Evolutionary conservation across 2,888 invertebrate species (phyloP).

Genomic region (Cataglyphis cursor): DNA sequence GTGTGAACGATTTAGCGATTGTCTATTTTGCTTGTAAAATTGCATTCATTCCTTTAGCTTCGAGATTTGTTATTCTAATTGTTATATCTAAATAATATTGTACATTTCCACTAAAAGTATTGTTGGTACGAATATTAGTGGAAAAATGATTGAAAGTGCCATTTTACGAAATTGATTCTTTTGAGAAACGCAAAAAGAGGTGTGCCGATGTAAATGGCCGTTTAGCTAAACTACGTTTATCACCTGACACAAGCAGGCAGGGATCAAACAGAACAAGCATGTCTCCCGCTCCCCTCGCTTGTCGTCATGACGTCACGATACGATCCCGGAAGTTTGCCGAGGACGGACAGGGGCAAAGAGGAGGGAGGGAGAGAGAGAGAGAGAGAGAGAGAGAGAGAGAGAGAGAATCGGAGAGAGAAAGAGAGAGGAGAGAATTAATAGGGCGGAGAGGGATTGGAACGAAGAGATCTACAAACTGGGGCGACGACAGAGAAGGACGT

Average conservation of each 20-base stretch:
- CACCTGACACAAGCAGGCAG: conserved; percentile 32
- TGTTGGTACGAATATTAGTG: no score
- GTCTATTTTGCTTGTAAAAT: not conserved
- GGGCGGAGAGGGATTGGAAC: conserved; percentile 17
- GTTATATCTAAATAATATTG: conserved; percentile 6
- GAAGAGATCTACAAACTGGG: conserved; percentile 49
- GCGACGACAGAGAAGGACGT: conserved; percentile 48
- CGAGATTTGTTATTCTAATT: not conserved
- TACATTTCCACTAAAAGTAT: not conserved
- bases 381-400: not conserved
- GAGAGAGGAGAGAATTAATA: not conserved
- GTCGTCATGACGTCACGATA: conserved; percentile 66
- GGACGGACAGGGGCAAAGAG: conserved; percentile 19
- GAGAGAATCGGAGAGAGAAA: not conserved
- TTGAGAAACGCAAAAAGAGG: conserved; percentile 1
- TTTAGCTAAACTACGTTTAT: conserved; percentile 32
- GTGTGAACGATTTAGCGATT: not conserved
- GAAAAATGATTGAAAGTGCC: not conserved
- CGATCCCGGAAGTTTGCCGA: conserved; percentile 68
- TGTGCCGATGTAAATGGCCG: conserved; percentile 8
- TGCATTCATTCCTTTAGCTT: not conserved
- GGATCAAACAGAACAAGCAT: conserved; percentile 45
- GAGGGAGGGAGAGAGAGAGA: not conserved
- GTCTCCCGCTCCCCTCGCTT: not conserved
- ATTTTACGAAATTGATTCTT: not conserved